phyloP scores from a whole-genome alignment of 2,797 vertebrate species.

The Phalanger gymnotis region DNA sequence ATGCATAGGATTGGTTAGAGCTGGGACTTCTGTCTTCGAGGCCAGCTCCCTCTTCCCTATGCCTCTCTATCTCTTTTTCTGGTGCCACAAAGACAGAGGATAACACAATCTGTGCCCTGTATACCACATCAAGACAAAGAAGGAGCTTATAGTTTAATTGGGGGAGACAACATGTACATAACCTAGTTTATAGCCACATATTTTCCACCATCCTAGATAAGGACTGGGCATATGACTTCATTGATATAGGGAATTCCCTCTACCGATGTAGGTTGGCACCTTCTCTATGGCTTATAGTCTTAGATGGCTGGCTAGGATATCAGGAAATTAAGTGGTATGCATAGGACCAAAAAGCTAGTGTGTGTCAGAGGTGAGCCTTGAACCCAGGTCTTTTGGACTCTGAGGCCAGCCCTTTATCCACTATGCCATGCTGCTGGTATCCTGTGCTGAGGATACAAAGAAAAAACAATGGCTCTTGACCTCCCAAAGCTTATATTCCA shows the following conservation, averaged over 20 bases:
- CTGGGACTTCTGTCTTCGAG: neutral
- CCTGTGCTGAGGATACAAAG: neutral
- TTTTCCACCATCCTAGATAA: neutral
- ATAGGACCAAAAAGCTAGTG: neutral
- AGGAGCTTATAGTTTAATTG: neutral
- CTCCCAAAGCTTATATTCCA: constrained; percentile 15
- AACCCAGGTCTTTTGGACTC: neutral
- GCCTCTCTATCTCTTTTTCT: neutral
- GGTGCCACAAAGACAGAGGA: neutral
- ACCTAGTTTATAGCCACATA: neutral
- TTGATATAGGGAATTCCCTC: neutral
- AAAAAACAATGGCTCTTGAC: neutral
- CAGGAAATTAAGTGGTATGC: neutral
- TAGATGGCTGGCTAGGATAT: neutral
- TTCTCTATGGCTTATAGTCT: neutral
- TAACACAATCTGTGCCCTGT: neutral
- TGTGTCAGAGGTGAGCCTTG: neutral
- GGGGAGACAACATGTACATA: neutral
- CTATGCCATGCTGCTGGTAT: neutral
- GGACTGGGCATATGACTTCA: neutral
- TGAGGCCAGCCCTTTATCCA: neutral
- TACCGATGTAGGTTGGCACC: neutral
- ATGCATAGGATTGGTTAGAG: neutral
- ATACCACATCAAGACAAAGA: too few relatives aligned
- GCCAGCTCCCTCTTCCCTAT: neutral